Percentiles rank a stretch among this genome's conserved stretches.
Conservation (phyloP, 2,797 vertebrate species). For the Heteromormyrus szaboi region DNA sequence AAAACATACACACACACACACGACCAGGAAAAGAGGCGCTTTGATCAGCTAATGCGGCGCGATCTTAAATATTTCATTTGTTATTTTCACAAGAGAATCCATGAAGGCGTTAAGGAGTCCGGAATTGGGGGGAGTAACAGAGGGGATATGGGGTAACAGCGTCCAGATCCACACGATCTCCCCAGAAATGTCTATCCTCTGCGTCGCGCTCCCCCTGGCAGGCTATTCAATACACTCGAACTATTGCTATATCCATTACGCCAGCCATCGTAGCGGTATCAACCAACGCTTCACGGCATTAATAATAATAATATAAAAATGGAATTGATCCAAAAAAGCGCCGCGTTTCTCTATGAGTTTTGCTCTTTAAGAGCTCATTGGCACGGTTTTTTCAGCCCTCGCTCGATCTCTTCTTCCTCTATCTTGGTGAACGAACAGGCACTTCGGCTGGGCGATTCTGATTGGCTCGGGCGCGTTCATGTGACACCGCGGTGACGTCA, state of each 20-base stretch:
- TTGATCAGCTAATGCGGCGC: neutral
- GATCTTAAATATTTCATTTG: neutral
- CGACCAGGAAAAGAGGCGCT: neutral
- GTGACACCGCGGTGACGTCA: slow-evolving; percentile 87
- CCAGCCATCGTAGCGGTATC: slow-evolving; percentile 40
- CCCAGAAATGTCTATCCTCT: slow-evolving; percentile 49
- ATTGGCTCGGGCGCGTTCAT: slow-evolving; percentile 75
- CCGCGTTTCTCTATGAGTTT: slow-evolving; percentile 37
- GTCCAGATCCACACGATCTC: slow-evolving; percentile 42
- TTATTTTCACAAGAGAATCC: slow-evolving; percentile 24
- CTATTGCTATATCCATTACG: slow-evolving; percentile 62
- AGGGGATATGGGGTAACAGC: slow-evolving; percentile 12
- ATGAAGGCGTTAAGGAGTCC: slow-evolving; percentile 29
- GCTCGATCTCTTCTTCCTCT: slow-evolving; percentile 46
- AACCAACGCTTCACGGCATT: slow-evolving; percentile 38
- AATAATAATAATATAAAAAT: neutral
- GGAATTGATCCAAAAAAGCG: slow-evolving; percentile 35
- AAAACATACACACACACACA: neutral
- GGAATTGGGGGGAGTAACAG: slow-evolving; percentile 17
- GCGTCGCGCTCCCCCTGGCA: slow-evolving; percentile 25
- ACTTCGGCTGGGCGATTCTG: slow-evolving; percentile 49
- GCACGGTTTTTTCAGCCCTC: slow-evolving; percentile 39
- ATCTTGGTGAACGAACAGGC: slow-evolving; percentile 60
- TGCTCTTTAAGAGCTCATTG: slow-evolving; percentile 45
- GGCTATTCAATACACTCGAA: slow-evolving; percentile 61